A percentile compares a stretch with the other conserved stretches of the same genome.
These are phyloP conservation scores for Aphelinus certus DNA, from an alignment of 1,140 invertebrate genomes.

Conservation along the genomic window DNA sequence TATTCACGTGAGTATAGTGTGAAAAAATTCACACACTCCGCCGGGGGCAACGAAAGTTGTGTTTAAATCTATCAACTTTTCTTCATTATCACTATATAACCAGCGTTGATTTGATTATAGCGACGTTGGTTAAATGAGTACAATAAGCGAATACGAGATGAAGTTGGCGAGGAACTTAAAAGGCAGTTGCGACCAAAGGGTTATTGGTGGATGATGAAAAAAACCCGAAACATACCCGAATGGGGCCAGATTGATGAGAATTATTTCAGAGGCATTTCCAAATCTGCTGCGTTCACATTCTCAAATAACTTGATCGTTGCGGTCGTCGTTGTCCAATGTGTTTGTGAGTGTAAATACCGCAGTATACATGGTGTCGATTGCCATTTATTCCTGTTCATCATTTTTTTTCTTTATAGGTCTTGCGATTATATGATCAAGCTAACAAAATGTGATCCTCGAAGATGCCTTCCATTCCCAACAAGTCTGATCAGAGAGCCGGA, in stretches of 20 bases:
- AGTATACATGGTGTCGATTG: too few species aligned
- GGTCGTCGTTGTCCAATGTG: neutral
- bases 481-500: too few species aligned
- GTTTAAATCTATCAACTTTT: constrained; percentile 13
- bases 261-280: constrained; percentile 39
- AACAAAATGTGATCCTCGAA: too few species aligned
- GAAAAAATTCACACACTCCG: neutral
- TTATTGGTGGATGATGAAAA: constrained; percentile 84
- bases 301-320: neutral
- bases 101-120: constrained; percentile 63
- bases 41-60: neutral
- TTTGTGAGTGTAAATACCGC: neutral
- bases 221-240: constrained; percentile 76
- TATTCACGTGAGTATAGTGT: constrained; percentile 70
- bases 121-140: constrained; percentile 82
- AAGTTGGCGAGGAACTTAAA: constrained; percentile 78
- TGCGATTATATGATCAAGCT: too few species aligned
- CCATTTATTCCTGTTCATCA: too few species aligned
- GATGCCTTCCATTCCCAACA: too few species aligned
- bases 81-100: constrained; percentile 11
- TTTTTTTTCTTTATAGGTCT: too few species aligned
- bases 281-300: neutral
- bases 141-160: constrained; percentile 75
- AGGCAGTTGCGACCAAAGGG: constrained; percentile 73
- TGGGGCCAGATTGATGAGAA: constrained; percentile 44